A percentile compares a stretch with the other conserved stretches of the same genome.
Evolutionary conservation across 2,113 vertebrate species (phyloP).

Genomic region (Shinisaurus crocodilurus): DNA sequence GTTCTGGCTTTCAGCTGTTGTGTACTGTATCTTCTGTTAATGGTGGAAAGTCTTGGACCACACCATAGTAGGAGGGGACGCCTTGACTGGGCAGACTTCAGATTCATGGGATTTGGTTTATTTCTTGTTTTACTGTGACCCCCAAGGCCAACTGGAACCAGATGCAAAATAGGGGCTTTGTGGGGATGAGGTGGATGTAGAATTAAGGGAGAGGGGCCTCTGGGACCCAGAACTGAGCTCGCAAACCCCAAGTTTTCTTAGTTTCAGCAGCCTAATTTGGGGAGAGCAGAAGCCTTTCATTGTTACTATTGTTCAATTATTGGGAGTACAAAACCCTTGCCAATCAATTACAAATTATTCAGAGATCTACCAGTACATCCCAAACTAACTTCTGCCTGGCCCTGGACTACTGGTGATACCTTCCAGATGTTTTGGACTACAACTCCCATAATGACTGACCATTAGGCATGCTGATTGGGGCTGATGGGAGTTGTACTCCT

Average conservation of each 20-base stretch:
- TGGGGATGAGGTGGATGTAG: neutral
- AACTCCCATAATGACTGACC: no score
- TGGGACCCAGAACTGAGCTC: neutral
- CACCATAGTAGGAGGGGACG: neutral
- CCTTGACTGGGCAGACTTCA: neutral
- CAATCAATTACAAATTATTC: neutral
- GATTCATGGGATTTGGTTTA: neutral
- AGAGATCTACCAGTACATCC: neutral
- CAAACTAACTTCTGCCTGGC: neutral
- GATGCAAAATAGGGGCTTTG: neutral
- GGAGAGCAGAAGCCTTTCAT: neutral
- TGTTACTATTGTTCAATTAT: neutral
- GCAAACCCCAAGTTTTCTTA: no score
- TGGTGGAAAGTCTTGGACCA: neutral
- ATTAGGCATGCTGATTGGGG: no score
- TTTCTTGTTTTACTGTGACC: neutral
- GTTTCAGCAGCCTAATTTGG: neutral
- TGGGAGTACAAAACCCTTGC: neutral
- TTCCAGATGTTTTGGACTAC: no score
- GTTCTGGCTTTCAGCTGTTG: no score
- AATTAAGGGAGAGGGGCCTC: neutral
- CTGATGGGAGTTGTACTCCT: no score
- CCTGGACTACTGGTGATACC: neutral
- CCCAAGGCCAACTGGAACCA: neutral
- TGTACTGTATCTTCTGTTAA: neutral